A percentile compares a stretch with the other conserved stretches of the same genome.
phyloP scores from a whole-genome alignment of 2,888 invertebrate genomes.

The Argyresthia albistria region DNA sequence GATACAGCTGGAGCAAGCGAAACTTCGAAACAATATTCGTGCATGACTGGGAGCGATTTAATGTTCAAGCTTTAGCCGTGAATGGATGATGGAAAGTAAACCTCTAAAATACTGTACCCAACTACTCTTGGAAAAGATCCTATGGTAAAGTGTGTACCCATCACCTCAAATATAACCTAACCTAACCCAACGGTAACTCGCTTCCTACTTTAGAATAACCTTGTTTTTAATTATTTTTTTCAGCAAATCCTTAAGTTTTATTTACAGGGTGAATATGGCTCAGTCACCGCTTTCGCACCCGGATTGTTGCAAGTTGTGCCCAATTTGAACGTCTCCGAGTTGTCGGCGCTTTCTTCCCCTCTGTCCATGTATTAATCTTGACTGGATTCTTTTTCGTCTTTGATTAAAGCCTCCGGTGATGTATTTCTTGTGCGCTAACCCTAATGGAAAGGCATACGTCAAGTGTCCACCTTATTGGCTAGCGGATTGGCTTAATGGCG shows the following conservation, averaged over 20 bases:
- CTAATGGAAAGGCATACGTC: constrained; percentile 69
- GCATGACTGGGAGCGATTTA: too few relatives aligned
- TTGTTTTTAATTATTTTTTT: too few relatives aligned
- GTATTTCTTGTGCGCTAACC: constrained; percentile 63
- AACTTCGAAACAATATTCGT: background rate
- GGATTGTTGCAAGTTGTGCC: constrained; percentile 22
- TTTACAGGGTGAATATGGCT: background rate
- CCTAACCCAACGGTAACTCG: too few relatives aligned
- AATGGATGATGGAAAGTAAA: background rate
- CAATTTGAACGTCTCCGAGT: constrained; percentile 14
- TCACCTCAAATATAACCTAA: too few relatives aligned
- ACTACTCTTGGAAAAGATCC: too few relatives aligned
- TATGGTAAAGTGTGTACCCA: too few relatives aligned
- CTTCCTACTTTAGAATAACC: too few relatives aligned
- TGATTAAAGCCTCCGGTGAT: constrained; percentile 64
- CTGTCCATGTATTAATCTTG: constrained; percentile 61
- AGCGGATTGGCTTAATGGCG: constrained; percentile 58
- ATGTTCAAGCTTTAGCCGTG: too few relatives aligned
- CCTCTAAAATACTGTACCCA: too few relatives aligned
- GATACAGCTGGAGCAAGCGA: background rate
- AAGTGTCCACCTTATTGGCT: constrained; percentile 68
- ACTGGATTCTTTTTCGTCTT: constrained; percentile 52
- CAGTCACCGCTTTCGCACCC: background rate
- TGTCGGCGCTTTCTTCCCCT: constrained; percentile 23
- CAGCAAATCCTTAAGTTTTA: too few relatives aligned